Percentiles rank a stretch among this genome's conserved stretches.
phyloP scores from a whole-genome alignment of 2,113 vertebrate species.

The Nesospiza acunhae region DNA sequence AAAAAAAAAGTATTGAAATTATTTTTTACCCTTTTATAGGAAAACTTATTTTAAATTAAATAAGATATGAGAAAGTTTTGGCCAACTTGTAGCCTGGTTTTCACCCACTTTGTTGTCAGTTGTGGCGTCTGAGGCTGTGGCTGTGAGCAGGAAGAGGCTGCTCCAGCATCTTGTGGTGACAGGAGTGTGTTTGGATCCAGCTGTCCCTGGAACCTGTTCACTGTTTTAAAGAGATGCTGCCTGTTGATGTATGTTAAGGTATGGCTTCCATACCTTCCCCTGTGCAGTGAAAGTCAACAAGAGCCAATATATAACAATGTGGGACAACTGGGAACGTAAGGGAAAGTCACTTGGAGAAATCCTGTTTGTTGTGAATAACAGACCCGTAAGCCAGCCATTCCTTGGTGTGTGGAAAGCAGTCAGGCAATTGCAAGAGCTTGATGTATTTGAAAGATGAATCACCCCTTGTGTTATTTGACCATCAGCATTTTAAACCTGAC shows the following conservation, averaged over 20 bases:
- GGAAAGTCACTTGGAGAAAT: background rate
- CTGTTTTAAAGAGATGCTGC: background rate
- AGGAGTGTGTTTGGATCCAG: background rate
- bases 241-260: background rate
- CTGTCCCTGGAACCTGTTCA: background rate
- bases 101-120: background rate
- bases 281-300: background rate
- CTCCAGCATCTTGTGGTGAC: background rate
- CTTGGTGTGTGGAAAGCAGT: background rate
- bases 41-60: background rate
- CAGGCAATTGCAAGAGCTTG: background rate
- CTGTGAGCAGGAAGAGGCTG: background rate
- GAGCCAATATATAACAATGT: fast-evolving
- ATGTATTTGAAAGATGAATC: slow-evolving; percentile 8
- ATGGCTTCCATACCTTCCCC: background rate
- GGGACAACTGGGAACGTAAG: background rate
- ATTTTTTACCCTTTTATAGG: background rate
- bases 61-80: background rate
- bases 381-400: background rate
- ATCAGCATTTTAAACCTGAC: slow-evolving; percentile 2
- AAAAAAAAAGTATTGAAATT: background rate
- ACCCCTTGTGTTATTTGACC: background rate
- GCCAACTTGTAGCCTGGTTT: background rate
- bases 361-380: background rate
- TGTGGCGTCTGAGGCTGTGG: background rate